phyloP scores from a whole-genome alignment of 2,113 vertebrate genomes.

The Craseonycteris thonglongyai region DNA sequence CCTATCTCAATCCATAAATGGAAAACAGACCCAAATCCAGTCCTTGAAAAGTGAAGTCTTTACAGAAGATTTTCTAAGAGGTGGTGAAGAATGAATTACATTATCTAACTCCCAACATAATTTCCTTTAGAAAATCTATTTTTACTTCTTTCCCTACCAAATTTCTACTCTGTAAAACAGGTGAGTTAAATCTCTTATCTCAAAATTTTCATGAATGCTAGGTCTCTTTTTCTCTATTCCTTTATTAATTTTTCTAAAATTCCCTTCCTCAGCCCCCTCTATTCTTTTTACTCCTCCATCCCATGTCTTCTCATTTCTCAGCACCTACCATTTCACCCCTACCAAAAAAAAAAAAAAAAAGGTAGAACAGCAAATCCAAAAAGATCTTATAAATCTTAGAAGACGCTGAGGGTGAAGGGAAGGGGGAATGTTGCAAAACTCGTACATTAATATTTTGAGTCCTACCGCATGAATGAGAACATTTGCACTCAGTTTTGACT shows the following conservation, averaged over 20 bases:
- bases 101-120: background rate
- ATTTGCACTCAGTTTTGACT: background rate
- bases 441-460: background rate
- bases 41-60: background rate
- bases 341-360: background rate
- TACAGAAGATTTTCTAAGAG: background rate
- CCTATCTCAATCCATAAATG: background rate
- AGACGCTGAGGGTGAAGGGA: background rate
- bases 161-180: background rate
- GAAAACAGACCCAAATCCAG: conserved; percentile 33
- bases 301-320: background rate
- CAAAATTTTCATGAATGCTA: background rate
- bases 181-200: background rate
- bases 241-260: background rate
- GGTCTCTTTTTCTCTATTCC: background rate
- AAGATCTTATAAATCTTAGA: background rate
- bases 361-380: background rate
- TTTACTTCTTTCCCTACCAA: background rate
- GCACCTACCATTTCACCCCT: background rate
- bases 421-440: background rate
- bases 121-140: background rate
- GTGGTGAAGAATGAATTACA: background rate
- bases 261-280: background rate
- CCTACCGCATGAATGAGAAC: background rate
- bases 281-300: background rate